Evolutionary conservation across 2,888 invertebrate species (phyloP).

Genomic region (Congeria kusceri): DNA sequence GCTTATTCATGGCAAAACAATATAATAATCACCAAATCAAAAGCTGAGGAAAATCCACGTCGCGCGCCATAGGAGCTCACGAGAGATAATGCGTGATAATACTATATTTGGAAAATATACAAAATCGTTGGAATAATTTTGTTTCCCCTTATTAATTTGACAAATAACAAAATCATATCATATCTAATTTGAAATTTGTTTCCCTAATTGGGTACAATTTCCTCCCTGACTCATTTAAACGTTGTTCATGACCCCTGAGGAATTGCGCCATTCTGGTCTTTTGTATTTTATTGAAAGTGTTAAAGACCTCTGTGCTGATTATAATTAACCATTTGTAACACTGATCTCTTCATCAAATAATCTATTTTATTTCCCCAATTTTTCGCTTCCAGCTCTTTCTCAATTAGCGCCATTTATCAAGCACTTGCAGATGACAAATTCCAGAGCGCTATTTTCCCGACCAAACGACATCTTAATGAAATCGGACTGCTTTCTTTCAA

Average conservation of each 20-base stretch:
- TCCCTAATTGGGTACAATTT: no score
- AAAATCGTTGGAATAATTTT: background rate
- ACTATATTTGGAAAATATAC: background rate
- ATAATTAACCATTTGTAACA: no score
- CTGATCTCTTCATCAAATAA: constrained; percentile 3
- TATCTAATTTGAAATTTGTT: no score
- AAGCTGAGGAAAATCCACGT: constrained; percentile 39
- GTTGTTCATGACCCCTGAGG: no score
- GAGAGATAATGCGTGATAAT: constrained; percentile 21
- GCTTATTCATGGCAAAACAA: constrained; percentile 51
- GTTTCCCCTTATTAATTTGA: background rate
- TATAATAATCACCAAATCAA: constrained; percentile 58
- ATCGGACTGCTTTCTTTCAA: constrained; percentile 34
- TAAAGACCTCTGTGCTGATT: no score
- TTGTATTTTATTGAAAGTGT: no score
- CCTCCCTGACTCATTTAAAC: no score
- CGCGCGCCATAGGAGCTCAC: constrained; percentile 36
- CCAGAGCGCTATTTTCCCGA: constrained; percentile 19
- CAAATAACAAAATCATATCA: no score
- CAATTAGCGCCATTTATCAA: constrained; percentile 34
- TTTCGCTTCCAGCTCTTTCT: background rate
- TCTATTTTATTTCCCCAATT: constrained; percentile 6
- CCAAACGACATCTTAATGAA: constrained; percentile 38
- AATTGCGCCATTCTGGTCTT: no score
- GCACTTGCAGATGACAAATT: constrained; percentile 38